phyloP scores from a whole-genome alignment of 1,140 invertebrate genomes.

The Pachyrhynchus sulphureomaculatus region DNA sequence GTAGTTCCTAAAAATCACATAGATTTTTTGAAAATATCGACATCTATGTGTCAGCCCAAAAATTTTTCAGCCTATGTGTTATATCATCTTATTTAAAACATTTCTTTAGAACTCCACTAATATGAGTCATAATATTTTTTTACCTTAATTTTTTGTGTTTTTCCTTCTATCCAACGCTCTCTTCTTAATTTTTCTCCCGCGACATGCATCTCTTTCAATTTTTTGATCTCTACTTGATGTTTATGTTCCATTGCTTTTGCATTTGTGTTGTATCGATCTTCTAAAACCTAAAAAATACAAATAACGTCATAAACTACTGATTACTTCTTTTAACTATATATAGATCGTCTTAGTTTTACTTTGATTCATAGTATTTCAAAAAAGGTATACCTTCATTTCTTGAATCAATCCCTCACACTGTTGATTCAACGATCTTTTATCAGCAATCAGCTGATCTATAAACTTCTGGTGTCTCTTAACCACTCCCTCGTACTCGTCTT shows the following conservation, averaged over 20 bases:
- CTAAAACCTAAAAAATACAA: slow-evolving; percentile 42
- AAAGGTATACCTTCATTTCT: slow-evolving; percentile 58
- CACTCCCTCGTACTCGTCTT: slow-evolving; percentile 64
- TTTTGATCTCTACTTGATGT: slow-evolving; percentile 63
- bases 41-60: too few relatives aligned
- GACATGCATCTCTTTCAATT: slow-evolving; percentile 63
- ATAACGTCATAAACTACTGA: not conserved
- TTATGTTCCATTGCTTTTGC: slow-evolving; percentile 63
- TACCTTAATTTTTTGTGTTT: slow-evolving; percentile 70
- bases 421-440: slow-evolving; percentile 66
- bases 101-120: too few relatives aligned
- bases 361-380: too few relatives aligned
- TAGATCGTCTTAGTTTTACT: too few relatives aligned
- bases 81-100: too few relatives aligned
- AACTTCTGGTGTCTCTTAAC: slow-evolving; percentile 68
- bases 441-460: slow-evolving; percentile 67
- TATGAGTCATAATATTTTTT: too few relatives aligned
- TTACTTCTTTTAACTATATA: too few relatives aligned
- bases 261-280: slow-evolving; percentile 54
- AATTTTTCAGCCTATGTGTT: too few relatives aligned
- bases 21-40: too few relatives aligned
- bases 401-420: slow-evolving; percentile 64
- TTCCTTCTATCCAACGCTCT: slow-evolving; percentile 68
- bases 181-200: slow-evolving; percentile 66
- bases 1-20: too few relatives aligned